These are phyloP conservation scores for Pogonus chalceus DNA, from an alignment of 1,140 invertebrate genomes.

Conservation along the genomic window DNA sequence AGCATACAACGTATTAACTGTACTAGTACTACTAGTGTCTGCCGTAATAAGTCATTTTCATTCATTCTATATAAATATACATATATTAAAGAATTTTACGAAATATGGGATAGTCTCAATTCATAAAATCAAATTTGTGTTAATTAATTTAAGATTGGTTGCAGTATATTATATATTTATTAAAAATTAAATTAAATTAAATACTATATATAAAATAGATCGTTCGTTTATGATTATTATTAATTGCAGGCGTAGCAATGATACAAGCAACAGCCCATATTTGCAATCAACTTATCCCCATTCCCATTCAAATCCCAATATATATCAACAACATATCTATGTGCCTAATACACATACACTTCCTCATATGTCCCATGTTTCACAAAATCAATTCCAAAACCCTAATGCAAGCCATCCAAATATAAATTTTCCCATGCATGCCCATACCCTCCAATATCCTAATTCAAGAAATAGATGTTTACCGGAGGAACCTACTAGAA, in stretches of 20 bases:
- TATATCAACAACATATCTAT: constrained; percentile 3
- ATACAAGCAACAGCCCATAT: constrained; percentile 20
- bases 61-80: too few species aligned
- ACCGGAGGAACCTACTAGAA: background rate
- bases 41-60: too few species aligned
- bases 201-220: constrained; percentile 21
- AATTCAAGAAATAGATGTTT: constrained; percentile 1
- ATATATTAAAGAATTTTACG: too few species aligned
- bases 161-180: constrained; percentile 22
- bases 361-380: constrained; percentile 13
- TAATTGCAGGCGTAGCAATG: constrained; percentile 25
- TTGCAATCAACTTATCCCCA: background rate
- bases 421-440: constrained; percentile 3
- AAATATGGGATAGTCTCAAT: too few species aligned
- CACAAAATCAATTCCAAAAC: constrained; percentile 4
- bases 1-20: too few species aligned
- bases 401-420: background rate
- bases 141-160: constrained; percentile 17
- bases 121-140: constrained; percentile 25
- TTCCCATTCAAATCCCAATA: constrained; percentile 12
- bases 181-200: constrained; percentile 15
- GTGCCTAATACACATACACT: constrained; percentile 13
- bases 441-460: constrained; percentile 12
- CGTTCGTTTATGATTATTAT: constrained; percentile 15
- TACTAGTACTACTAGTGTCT: too few species aligned